Evolutionary conservation across 1,140 invertebrate genomes (phyloP).

Genomic region (Megathymus violae): DNA sequence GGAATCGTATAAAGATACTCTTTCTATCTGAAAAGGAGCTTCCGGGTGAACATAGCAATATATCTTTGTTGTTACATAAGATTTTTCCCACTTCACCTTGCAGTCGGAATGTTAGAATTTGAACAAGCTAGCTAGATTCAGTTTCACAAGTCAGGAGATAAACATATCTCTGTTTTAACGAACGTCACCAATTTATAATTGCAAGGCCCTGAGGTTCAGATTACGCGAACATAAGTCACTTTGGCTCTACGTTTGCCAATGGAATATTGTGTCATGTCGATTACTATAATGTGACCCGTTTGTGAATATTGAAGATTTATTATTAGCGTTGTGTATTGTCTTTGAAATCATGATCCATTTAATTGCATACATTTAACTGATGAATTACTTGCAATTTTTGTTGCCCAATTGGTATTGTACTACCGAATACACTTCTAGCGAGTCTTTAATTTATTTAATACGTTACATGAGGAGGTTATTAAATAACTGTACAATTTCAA

Average conservation of each 20-base stretch:
- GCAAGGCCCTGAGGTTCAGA: slow-evolving; percentile 27
- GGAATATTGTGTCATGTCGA: slow-evolving; percentile 42
- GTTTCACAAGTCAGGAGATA: background rate
- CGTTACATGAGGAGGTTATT: too few relatives aligned
- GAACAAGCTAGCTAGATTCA: background rate
- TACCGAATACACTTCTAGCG: too few relatives aligned
- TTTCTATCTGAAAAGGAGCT: too few relatives aligned
- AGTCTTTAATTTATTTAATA: too few relatives aligned
- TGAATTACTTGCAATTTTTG: background rate
- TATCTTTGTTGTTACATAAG: too few relatives aligned
- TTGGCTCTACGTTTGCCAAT: slow-evolving; percentile 45
- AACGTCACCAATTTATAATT: slow-evolving; percentile 34
- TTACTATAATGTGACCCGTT: slow-evolving; percentile 37
- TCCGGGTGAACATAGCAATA: too few relatives aligned
- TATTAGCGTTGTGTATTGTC: slow-evolving; percentile 2
- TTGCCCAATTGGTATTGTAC: background rate
- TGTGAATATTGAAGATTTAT: slow-evolving; percentile 12
- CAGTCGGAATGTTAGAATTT: background rate
- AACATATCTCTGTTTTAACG: background rate
- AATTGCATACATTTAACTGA: slow-evolving; percentile 1
- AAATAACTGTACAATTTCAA: background rate
- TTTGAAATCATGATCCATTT: slow-evolving; percentile 4
- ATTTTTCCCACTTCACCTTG: background rate
- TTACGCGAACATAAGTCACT: slow-evolving; percentile 45
- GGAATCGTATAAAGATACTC: too few relatives aligned